These are phyloP conservation scores for Marcusenius ussheri DNA, from an alignment of 2,113 vertebrate genomes.

Conservation along the genomic window DNA sequence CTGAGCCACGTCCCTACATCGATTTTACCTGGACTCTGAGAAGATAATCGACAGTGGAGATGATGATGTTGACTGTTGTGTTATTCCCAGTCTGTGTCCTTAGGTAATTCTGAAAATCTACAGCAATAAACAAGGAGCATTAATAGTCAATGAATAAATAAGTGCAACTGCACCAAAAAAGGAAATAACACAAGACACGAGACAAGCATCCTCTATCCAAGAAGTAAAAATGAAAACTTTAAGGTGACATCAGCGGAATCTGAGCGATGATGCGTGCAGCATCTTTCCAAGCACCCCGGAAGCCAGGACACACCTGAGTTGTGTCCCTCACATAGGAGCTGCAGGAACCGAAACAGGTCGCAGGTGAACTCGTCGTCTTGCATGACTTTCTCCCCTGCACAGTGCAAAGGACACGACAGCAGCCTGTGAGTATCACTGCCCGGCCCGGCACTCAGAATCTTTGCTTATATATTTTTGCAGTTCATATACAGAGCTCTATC, in stretches of 20 bases:
- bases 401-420: slow-evolving; percentile 41
- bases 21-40: slow-evolving; percentile 80
- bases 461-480: slow-evolving; percentile 4
- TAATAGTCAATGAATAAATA: not conserved
- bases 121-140: not conserved
- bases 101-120: slow-evolving; percentile 96
- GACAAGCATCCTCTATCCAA: not conserved
- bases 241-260: not conserved
- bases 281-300: not conserved
- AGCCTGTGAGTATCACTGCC: slow-evolving; percentile 14
- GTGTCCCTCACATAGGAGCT: slow-evolving; percentile 91
- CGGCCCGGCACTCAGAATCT: not conserved
- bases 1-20: not conserved
- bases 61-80: slow-evolving; percentile 94
- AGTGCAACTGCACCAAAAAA: not conserved
- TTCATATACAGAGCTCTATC: slow-evolving; percentile 47
- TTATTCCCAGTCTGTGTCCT: slow-evolving; percentile 96
- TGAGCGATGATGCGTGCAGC: not conserved
- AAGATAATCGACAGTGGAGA: slow-evolving; percentile 94
- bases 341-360: slow-evolving; percentile 94
- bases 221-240: not conserved
- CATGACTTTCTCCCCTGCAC: slow-evolving; percentile 90
- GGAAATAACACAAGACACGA: not conserved
- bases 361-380: slow-evolving; percentile 93
- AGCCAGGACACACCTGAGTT: slow-evolving; percentile 75